phyloP scores from a whole-genome alignment of 2,113 vertebrate genomes.

The Pristiophorus japonicus region DNA sequence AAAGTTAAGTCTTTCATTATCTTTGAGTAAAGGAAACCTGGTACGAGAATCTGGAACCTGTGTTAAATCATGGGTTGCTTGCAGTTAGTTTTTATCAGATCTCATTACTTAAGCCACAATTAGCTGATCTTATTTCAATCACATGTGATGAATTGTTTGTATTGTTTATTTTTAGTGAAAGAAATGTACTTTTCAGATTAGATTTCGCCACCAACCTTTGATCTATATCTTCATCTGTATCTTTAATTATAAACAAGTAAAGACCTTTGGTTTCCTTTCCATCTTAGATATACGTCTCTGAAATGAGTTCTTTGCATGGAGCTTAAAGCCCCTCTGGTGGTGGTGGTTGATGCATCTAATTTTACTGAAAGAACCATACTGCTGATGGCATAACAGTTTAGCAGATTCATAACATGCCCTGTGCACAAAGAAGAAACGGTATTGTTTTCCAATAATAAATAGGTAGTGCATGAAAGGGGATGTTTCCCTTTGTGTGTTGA shows the following conservation, averaged over 20 bases:
- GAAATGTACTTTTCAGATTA: not conserved
- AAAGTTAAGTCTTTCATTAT: not conserved
- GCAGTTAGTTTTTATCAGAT: not conserved
- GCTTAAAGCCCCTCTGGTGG: conserved; percentile 5
- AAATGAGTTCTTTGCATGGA: not conserved
- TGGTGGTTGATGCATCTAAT: not conserved
- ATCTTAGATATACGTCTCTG: not conserved
- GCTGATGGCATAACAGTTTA: not conserved
- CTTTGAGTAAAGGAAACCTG: not conserved
- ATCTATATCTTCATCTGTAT: not conserved
- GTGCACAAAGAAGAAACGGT: not conserved
- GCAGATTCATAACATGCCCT: not conserved
- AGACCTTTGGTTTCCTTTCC: not conserved
- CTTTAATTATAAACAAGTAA: not conserved
- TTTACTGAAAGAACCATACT: not conserved
- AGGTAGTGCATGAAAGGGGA: not conserved
- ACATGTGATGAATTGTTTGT: not conserved
- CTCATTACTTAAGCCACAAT: not conserved
- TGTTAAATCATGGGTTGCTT: not conserved
- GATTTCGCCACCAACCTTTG: not conserved
- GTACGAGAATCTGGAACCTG: not conserved
- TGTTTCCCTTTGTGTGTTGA: not conserved
- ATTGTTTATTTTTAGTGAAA: not conserved
- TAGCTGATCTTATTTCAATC: not conserved
- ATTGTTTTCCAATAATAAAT: not conserved